These are phyloP conservation scores for Carlito syrichta DNA, from an alignment of 2,113 vertebrate genomes.

Conservation along the genomic window DNA sequence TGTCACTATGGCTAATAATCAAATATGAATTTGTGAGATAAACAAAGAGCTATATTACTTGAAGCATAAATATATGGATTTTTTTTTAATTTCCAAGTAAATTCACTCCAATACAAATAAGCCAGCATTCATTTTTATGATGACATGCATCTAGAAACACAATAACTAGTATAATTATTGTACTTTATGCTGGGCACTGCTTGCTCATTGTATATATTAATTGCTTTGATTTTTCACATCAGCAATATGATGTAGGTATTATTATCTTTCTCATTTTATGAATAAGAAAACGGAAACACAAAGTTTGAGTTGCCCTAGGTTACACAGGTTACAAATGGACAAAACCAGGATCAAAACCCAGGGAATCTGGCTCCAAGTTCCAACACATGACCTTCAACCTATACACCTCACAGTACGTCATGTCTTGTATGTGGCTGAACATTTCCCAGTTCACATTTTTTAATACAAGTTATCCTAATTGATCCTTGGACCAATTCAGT, in stretches of 20 bases:
- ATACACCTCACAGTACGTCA: background rate
- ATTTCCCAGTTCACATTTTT: background rate
- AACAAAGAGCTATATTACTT: slow-evolving; percentile 14
- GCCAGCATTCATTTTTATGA: background rate
- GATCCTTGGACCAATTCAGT: background rate
- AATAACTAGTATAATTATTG: fast-evolving
- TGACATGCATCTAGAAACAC: background rate
- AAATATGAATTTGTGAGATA: background rate
- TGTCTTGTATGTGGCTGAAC: background rate
- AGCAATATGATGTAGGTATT: background rate
- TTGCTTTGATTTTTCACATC: background rate
- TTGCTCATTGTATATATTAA: background rate
- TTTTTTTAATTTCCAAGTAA: background rate
- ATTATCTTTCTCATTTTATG: background rate
- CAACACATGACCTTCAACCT: background rate
- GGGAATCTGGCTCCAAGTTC: background rate
- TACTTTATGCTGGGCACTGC: background rate
- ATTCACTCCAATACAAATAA: background rate
- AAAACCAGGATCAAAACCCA: background rate
- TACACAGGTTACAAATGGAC: background rate
- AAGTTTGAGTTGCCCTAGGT: background rate
- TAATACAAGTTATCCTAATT: background rate
- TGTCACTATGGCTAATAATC: background rate
- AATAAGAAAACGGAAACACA: background rate
- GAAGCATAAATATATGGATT: background rate